Evolutionary conservation across 1,140 invertebrate genomes (phyloP), one percentile per base, ranked within the genome.

Genomic region (Drosophila punjabiensis): DNA sequence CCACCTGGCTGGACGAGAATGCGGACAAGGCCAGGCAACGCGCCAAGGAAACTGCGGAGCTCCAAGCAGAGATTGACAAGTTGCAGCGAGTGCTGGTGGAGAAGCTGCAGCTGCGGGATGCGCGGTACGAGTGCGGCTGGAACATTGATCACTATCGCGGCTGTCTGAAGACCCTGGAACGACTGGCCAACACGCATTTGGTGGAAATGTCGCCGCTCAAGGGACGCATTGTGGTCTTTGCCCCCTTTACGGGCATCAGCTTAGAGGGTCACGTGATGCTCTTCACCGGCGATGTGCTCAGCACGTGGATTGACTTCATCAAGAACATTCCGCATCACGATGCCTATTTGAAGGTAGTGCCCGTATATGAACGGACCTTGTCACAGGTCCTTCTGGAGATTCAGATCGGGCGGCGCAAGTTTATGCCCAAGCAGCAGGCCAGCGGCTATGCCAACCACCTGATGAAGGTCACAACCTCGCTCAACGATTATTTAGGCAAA

Each of bases 271-370:
- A 97, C 88, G 95, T 99, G 20, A 96, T 97, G 94, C 94, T 99
- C 1, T 98, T 97, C 93, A 98, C 96, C 74, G 97, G 97, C 14
- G 98, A 98, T 95, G 97, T 98, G 30, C 94, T 97, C 62, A 96
- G 97, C 86, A 97, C 98, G 94, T 98, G 98, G 98, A 94, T 98
- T 52, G 97, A 98, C 93, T 94, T 98, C 56, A 97, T 98, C 58
- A 97, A 96, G 92, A 97, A 97, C 93, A 95, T 98, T 37, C 94
- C 94, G 45, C 95, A 96, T 78, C 95, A 97, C 86, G 97, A 98
- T 92, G 93, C 93, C 67, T 95, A 96, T 35, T 93, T 98, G 52
- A 92, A 94, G 50, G 95, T 95, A 85, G 96, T 98, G 78, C 98
- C 98, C 20, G 94, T 95, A 52, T 97, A 97, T 93, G 97, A 98